Evolutionary conservation across 2,113 vertebrate species (phyloP).

Genomic region (Perccottus glenii): DNA sequence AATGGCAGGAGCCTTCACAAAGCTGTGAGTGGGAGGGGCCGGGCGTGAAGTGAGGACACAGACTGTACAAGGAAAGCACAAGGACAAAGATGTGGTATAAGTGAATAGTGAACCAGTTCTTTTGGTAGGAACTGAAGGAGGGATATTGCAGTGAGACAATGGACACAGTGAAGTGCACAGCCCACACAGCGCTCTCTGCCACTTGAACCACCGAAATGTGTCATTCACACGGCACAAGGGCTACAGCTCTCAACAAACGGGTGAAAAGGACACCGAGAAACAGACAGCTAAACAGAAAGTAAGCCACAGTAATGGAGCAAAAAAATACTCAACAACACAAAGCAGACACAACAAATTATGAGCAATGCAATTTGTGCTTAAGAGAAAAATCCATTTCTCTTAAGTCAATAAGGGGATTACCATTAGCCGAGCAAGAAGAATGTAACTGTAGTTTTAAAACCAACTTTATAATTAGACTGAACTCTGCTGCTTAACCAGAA

Average conservation of each 20-base stretch:
- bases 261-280: background rate
- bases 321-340: background rate
- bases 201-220: conserved; percentile 23
- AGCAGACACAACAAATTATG: background rate
- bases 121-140: conserved; percentile 9
- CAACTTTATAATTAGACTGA: background rate
- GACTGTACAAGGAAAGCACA: conserved; percentile 7
- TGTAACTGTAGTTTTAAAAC: background rate
- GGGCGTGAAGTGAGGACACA: conserved; percentile 47
- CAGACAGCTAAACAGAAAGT: background rate
- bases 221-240: background rate
- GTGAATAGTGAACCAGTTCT: background rate
- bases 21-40: background rate
- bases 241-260: background rate
- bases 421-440: background rate
- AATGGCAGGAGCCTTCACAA: conserved; percentile 36
- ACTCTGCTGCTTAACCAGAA: too few relatives aligned
- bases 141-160: background rate
- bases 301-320: background rate
- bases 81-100: conserved; percentile 6
- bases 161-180: conserved; percentile 18
- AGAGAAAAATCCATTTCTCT: background rate
- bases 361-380: background rate
- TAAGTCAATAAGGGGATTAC: background rate
- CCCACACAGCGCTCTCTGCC: conserved; percentile 13